These are phyloP conservation scores for Pithecia hirsuta DNA, from an alignment of 2,797 vertebrate species.

Conservation along the genomic window DNA sequence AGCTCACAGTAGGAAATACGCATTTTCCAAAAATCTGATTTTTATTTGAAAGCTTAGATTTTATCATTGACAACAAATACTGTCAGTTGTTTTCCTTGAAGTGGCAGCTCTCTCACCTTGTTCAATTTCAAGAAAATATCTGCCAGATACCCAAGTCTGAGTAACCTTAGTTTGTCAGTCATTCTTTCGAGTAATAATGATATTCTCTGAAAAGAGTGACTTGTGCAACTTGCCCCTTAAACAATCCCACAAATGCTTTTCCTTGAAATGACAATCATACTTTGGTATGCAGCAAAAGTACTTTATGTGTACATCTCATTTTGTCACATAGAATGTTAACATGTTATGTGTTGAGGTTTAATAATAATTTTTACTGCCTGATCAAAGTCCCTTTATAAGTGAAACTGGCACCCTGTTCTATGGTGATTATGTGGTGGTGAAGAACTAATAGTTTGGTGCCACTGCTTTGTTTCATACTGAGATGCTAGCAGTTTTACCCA, in stretches of 20 bases:
- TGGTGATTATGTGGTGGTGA: not conserved
- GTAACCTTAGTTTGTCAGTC: slow-evolving; percentile 29
- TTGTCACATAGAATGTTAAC: slow-evolving; percentile 2
- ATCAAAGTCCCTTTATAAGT: not conserved
- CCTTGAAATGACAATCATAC: not conserved
- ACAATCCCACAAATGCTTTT: slow-evolving; percentile 3
- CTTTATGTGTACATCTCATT: not conserved
- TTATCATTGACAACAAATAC: slow-evolving; percentile 58
- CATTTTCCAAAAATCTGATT: slow-evolving; percentile 55
- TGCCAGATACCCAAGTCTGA: slow-evolving; percentile 32
- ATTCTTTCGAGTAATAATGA: slow-evolving; percentile 51
- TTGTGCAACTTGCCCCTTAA: slow-evolving; percentile 29
- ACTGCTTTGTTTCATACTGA: not conserved
- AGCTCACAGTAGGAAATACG: slow-evolving; percentile 42
- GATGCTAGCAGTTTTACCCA: not conserved
- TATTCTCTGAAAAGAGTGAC: slow-evolving; percentile 8
- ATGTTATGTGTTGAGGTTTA: not conserved
- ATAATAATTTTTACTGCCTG: not conserved
- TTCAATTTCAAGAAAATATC: slow-evolving; percentile 55
- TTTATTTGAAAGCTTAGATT: slow-evolving; percentile 65
- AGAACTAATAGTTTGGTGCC: not conserved
- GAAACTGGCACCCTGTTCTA: not conserved
- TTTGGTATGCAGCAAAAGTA: not conserved
- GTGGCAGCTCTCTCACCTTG: slow-evolving; percentile 55
- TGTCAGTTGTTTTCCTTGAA: slow-evolving; percentile 63